Evolutionary conservation across 2,797 vertebrate species (phyloP), one percentile per base, ranked within the genome.

Genomic region (Paguma larvata): DNA sequence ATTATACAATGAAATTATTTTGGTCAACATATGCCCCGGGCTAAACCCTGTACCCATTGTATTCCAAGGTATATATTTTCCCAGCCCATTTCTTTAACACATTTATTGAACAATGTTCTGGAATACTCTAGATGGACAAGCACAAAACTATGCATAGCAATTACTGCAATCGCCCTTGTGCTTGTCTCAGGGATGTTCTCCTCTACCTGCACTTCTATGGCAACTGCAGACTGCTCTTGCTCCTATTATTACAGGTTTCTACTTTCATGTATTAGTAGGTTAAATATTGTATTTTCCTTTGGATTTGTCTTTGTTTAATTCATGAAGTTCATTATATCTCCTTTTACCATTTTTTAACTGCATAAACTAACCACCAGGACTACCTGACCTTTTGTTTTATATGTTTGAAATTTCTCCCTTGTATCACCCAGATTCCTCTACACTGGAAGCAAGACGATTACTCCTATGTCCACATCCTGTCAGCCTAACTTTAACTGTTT

Each of bases 161-260:
- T 19, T 44, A 16, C 30, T 15, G 2, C 18, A 32, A 1, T 44
- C 34, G 0, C 15, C 19, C 11, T 46, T 72, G 21, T 34, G 0
- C 3, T 5, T 3, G 1, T 16, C 19, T 80, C 34, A 18, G 19
- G 3, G 11, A 67, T 30, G 11, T 19, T 1, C 0, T 34, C 12
- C n/a, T 6, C 8, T 18, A 14, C 63, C 41, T 67, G 27, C 56
- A 1, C 21, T 88, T 48, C 80, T 44, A 6, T 27, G 46, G 21
- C 8, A 80, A 59, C 23, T 12, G 34, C 15, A 46, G 7, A 65
- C 16, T n/a, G 21, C 1, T 48, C 51, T 89, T 27, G 18, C 14
- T 59, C 53, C 16, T 56, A 11, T 65, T 48, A 59, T n/a, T 48
- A 51, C 53, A 32, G 19, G 38, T 16, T 53, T 92, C 13, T 79